Base-by-base conservation (phyloP, 2,113 vertebrate species). In the Vicugna pacos region DNA sequence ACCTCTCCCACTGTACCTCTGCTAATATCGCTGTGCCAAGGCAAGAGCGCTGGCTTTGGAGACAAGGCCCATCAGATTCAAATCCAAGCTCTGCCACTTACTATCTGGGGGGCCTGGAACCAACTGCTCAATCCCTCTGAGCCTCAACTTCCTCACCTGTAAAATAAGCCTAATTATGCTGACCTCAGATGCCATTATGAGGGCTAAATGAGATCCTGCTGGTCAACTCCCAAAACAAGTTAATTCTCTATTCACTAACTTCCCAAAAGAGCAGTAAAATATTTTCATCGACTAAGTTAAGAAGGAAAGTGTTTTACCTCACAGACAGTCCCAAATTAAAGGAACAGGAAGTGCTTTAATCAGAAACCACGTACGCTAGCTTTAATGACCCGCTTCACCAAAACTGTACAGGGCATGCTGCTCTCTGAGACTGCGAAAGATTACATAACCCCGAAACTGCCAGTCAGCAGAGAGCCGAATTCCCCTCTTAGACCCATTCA, bases 311-410 rank as follows among this genome's bases (percentile, higher is more conserved):
- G 72, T 96, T 65, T 96, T 70, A 81, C 81, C 86, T 80, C 64
- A 95, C 91, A 98, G 73, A 96, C 70, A 93, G 96, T 94, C 86
- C 83, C 96, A 97, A 96, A 92, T 62, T 90, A 76, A 98, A 97
- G 85, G 81, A 97, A 97, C 87, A 97, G 95, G 96, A 98, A 98
- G 91, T 98, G 85, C 97, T 97, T 97, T 98, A 69, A 95, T 96
- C 42, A 94, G 94, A 98, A 98, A 97, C 28, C 88, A 97, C 94
- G 93, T 79, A 95, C 35, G 60, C 58, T 82, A 92, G 97, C 54
- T 73, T 81, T 91, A 76, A 50, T 91, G 85, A 93, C 69, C 3
- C 86, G 83, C 77, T 91, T 95, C 50, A 95, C 75, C 64, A 70
- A 94, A 92, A 95, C 81, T 32, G 28, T 52, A 79, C 46, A 56